Evolutionary conservation across 2,888 invertebrate genomes (phyloP).

Genomic region (Phalangium opilio): DNA sequence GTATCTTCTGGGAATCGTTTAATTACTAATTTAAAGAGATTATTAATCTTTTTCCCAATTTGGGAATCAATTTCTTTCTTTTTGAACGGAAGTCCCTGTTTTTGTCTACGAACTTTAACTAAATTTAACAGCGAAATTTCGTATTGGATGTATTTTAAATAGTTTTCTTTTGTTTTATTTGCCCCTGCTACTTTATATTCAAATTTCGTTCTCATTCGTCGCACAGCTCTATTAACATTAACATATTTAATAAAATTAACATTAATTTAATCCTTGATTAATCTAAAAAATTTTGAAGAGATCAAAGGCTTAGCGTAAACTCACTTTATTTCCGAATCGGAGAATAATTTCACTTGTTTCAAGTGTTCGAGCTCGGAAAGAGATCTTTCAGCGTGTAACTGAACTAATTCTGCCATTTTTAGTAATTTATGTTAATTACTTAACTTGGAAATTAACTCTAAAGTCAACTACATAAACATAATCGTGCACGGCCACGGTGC

Average conservation of each 20-base stretch:
- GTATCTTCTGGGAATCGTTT: conserved; percentile 53
- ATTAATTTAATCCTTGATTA: neutral
- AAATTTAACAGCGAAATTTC: conserved; percentile 51
- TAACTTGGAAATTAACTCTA: no score
- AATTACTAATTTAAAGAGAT: conserved; percentile 49
- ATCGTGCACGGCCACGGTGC: no score
- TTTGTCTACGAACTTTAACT: conserved; percentile 44
- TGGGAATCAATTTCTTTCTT: conserved; percentile 49
- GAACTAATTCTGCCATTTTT: conserved; percentile 64
- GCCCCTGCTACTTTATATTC: conserved; percentile 55
- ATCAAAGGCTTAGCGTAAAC: conserved; percentile 3
- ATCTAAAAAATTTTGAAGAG: neutral
- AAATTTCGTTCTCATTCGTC: conserved; percentile 50
- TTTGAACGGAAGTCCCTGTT: conserved; percentile 40
- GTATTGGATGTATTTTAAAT: conserved; percentile 47
- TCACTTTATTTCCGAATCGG: conserved; percentile 47
- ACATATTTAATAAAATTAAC: neutral
- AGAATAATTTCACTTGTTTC: conserved; percentile 51
- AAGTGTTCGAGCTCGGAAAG: conserved; percentile 66
- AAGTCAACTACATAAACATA: no score
- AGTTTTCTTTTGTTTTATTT: conserved; percentile 52
- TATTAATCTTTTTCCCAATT: conserved; percentile 53
- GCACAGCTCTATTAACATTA: conserved; percentile 40
- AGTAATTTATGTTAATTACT: no score
- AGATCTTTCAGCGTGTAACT: conserved; percentile 58